Conservation (phyloP, 2,113 vertebrate species). For the Alectura lathami region DNA sequence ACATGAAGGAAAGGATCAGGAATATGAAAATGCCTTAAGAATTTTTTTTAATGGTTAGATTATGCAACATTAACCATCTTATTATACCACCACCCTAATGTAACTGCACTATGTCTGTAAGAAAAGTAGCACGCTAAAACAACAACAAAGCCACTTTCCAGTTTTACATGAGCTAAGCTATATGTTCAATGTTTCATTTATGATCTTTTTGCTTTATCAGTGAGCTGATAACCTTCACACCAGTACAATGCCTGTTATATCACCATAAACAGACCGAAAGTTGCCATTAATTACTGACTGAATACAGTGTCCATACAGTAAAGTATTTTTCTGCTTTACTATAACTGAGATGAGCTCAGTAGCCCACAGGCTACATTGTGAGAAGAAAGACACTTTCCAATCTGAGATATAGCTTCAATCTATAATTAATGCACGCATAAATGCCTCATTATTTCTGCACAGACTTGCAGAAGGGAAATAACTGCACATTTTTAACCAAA, state of each 20-base stretch:
- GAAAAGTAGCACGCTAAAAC: neutral
- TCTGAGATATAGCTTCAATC: neutral
- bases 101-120: neutral
- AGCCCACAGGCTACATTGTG: neutral
- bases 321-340: neutral
- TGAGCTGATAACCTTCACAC: neutral
- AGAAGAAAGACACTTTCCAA: neutral
- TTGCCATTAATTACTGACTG: neutral
- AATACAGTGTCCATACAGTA: neutral
- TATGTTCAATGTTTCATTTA: neutral
- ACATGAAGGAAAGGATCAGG: neutral
- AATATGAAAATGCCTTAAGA: neutral
- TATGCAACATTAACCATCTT: neutral
- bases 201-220: neutral
- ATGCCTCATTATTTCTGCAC: constrained; percentile 15
- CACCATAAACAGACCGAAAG: neutral
- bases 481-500: constrained; percentile 8
- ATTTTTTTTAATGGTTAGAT: neutral
- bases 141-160: neutral
- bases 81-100: neutral
- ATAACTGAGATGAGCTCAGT: neutral
- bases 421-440: neutral
- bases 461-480: neutral
- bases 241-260: neutral
- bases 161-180: neutral